These are phyloP conservation scores for Theristicus caerulescens DNA, from an alignment of 2,113 vertebrate genomes.

Conservation along the genomic window DNA sequence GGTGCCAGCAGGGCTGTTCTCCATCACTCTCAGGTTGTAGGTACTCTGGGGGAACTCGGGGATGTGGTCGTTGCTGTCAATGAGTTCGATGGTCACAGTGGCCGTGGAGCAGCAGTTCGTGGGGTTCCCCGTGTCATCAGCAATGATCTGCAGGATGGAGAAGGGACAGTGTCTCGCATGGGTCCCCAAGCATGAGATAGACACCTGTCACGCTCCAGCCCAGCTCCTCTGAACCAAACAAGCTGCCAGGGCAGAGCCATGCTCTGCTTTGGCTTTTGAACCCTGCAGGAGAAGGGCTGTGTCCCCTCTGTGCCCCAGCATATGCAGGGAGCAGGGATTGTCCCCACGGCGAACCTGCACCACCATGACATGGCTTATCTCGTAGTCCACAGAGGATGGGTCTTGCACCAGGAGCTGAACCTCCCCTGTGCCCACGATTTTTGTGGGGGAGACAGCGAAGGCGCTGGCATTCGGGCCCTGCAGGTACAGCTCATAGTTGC, in stretches of 20 bases:
- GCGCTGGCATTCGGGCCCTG: constrained; percentile 63
- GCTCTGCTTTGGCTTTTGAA: neutral
- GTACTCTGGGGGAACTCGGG: constrained; percentile 76
- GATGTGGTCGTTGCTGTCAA: constrained; percentile 86
- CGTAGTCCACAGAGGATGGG: constrained; percentile 81
- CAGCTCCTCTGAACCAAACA: neutral
- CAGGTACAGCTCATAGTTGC: constrained; percentile 75
- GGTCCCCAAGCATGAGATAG: neutral
- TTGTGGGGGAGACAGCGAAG: constrained; percentile 79
- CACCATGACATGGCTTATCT: constrained; percentile 70
- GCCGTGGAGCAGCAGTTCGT: constrained; percentile 68
- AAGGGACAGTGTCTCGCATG: neutral
- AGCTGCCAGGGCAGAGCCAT: neutral
- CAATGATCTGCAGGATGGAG: constrained; percentile 79
- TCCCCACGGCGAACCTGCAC: constrained; percentile 73
- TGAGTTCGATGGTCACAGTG: constrained; percentile 81
- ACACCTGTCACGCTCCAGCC: neutral
- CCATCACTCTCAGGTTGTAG: constrained; percentile 73
- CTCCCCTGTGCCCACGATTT: neutral
- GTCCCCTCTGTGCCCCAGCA: neutral
- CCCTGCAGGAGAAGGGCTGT: neutral
- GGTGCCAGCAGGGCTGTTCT: constrained; percentile 75
- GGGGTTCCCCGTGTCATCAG: constrained; percentile 69
- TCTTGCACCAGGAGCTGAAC: constrained; percentile 82
- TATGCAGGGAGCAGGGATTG: neutral